Evolutionary conservation across 2,888 invertebrate species (phyloP), one percentile per base, ranked within the genome.

Genomic region (Drosophila mimetica): DNA sequence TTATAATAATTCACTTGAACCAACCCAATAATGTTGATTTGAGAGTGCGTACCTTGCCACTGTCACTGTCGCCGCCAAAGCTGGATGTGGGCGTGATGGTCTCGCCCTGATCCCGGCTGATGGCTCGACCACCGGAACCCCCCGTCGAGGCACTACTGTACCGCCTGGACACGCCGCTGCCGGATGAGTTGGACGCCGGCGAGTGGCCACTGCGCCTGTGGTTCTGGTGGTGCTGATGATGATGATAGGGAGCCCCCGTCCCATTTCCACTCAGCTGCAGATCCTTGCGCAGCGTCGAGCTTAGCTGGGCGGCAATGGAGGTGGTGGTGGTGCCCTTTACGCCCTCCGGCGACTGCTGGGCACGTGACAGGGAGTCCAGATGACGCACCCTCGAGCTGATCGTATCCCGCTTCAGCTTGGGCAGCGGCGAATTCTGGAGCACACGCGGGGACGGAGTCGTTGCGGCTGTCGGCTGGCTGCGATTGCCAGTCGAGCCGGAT

Each of bases 311-410:
- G 25, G 90, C 79, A 71, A 88, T 87, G 7, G 85, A 74, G 65
- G 55, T 14, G 55, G 55, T 9, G 18, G 13, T 53, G 67, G 22
- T 61, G 59, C 44, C 53, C 48, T 34, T 79, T 53, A 46, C 48
- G 58, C 18, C 60, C 32, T 86, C 86, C 32, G 78, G 78, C 18
- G 73, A 70, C 83, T 91, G 74, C 79, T 90, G 70, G 90, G 92
- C 87, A 36, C 90, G 91, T 72, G 93, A 92, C 69, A 93, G 86
- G 28, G 93, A 93, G 75, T 93, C 93, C 82, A 92, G 91, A 77
- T 93, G 92, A 58, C 93, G 91, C 63, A 93, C 91, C 78, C 93
- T 93, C 52, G 93, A 92, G 60, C 93, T 93, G 48, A 93, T 90
- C 61, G 93, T 93, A 83, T 93, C 93, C 57, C 92, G 90, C 77